A percentile compares a stretch with the other conserved stretches of the same genome.
Conservation (phyloP, 2,888 invertebrate species). For the Molorchus minor region DNA sequence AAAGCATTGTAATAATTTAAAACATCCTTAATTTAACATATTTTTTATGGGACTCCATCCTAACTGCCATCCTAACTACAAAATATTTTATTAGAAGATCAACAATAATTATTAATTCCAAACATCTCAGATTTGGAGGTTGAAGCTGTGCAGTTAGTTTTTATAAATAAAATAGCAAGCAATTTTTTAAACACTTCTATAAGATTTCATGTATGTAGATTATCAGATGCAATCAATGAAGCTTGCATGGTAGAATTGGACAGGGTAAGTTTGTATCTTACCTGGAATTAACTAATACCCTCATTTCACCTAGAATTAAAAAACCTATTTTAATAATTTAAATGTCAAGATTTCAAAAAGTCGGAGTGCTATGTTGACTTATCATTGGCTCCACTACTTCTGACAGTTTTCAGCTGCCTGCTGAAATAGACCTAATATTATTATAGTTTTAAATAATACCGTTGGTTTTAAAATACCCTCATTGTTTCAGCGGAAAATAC, state of each 20-base stretch:
- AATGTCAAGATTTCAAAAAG: not conserved
- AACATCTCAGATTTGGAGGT: too few species aligned
- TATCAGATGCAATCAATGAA: constrained; percentile 43
- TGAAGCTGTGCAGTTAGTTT: too few species aligned
- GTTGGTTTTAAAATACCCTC: not conserved
- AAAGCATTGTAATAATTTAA: too few species aligned
- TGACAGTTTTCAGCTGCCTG: not conserved
- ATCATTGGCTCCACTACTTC: too few species aligned
- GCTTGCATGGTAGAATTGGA: constrained; percentile 34
- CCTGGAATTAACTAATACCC: constrained; percentile 3
- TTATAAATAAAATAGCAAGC: constrained; percentile 36
- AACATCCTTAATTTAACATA: too few species aligned
- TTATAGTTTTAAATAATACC: not conserved
- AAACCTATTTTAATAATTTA: not conserved
- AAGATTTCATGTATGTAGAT: constrained; percentile 41
- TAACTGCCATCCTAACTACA: too few species aligned
- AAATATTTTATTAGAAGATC: too few species aligned
- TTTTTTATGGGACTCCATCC: too few species aligned
- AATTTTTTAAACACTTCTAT: constrained; percentile 37
- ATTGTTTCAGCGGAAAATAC: constrained; percentile 43
- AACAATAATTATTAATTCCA: too few species aligned
- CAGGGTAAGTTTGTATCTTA: constrained; percentile 33
- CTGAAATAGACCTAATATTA: not conserved
- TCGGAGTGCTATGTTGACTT: too few species aligned
- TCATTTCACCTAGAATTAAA: not conserved